Conservation (phyloP, 2,797 vertebrate genomes). For the Xenentodon cancila region DNA sequence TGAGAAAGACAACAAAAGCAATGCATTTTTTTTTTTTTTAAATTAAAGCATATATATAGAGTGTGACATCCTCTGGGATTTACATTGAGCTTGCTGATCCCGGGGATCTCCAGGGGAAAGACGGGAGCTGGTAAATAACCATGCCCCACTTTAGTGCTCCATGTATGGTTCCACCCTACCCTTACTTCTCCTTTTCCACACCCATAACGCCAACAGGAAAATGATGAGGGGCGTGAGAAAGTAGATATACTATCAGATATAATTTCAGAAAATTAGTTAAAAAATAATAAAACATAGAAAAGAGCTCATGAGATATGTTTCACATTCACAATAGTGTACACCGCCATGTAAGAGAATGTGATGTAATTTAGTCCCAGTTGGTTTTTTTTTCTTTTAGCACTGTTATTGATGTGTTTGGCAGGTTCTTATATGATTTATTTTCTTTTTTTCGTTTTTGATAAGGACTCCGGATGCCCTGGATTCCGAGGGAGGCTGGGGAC, state of each 20-base stretch:
- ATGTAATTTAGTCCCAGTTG: no score
- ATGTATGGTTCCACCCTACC: constrained; percentile 62
- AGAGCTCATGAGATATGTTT: background rate
- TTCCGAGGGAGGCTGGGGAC: no score
- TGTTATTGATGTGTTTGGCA: no score
- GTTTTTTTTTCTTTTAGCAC: no score
- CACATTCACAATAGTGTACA: no score
- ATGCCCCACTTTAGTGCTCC: constrained; percentile 81
- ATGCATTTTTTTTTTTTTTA: no score
- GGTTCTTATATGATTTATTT: no score
- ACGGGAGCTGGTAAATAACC: constrained; percentile 79
- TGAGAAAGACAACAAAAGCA: constrained; percentile 51
- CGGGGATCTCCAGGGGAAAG: constrained; percentile 64
- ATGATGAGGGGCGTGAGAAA: constrained; percentile 1
- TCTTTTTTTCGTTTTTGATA: no score
- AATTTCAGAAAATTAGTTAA: constrained; percentile 2
- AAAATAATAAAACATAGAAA: constrained; percentile 30
- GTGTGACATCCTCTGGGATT: constrained; percentile 65
- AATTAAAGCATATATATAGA: constrained; percentile 60
- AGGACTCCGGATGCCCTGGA: no score
- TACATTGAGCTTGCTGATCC: constrained; percentile 43
- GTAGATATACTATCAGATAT: constrained; percentile 10
- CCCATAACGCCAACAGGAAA: constrained; percentile 25
- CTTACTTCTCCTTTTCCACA: constrained; percentile 27
- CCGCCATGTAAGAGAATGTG: no score